Base-by-base conservation (phyloP, 2,797 vertebrate genomes). In the Pygocentrus nattereri region DNA sequence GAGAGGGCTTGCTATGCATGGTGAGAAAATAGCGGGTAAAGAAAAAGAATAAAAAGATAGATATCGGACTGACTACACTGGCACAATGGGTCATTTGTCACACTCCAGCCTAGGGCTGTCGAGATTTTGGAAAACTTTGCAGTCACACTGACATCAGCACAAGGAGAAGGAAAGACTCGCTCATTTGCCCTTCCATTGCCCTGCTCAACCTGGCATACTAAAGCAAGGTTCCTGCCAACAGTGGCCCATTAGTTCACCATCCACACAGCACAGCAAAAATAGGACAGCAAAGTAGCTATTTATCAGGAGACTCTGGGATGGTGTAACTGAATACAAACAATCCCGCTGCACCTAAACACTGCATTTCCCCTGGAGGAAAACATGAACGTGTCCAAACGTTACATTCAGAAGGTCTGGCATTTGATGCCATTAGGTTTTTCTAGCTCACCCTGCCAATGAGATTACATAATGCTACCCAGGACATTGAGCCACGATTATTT, bases 11-110 rank as follows among this genome's bases (percentile, higher is more conserved):
- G 56, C 31, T 78, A 34, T 15, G 44, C 85, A 84, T 5, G 71
- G 89, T 91, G 89, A 92, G 89, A 93, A 92, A 90, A 82, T 85
- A 54, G 75, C 78, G 54, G 34, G 78, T 16, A 81, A 87, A 88
- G 85, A 75, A 77, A 70, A 74, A 67, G 81, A 79, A 50, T 8
- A 77, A 82, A 88, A 88, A 81, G 91, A 92, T 88, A 89, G 90
- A 92, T 85, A 89, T 76, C 85, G 77, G 88, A 80, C 84, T 85
- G 49, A 50, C 67, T 30, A 21, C 58, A 82, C 79, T 85, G 88
- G 90, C 72, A 81, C 86, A 80, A 74, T 70, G 69, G 74, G 86
- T 84, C 73, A 90, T 93, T 83, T 83, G 88, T 94, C 91, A 91
- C 76, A 34, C 82, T 82, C 25, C 64, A 44, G 73, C 75, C 70